Conservation (phyloP, 2,888 invertebrate genomes). For the Entomobrya multifasciata region DNA sequence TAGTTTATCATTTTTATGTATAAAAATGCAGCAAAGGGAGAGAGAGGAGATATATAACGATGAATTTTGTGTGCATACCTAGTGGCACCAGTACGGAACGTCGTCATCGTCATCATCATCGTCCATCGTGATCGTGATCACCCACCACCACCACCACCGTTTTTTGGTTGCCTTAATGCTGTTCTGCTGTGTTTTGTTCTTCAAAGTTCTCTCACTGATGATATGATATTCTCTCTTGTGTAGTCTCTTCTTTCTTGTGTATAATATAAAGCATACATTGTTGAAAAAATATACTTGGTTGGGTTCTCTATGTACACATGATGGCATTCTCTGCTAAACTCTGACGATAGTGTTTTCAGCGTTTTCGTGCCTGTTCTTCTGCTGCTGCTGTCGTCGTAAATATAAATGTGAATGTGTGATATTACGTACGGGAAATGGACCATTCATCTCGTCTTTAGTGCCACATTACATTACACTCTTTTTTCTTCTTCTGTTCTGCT, state of each 20-base stretch:
- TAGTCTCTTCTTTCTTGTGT: conserved; percentile 2
- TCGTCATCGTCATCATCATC: conserved; percentile 42
- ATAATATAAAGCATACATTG: background rate
- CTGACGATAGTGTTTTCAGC: background rate
- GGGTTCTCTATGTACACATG: background rate
- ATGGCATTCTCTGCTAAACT: conserved; percentile 3
- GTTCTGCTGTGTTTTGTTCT: conserved; percentile 38
- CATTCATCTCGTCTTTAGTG: conserved; percentile 67
- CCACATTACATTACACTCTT: conserved; percentile 44
- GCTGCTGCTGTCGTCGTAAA: conserved; percentile 45
- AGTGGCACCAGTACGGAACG: conserved; percentile 61
- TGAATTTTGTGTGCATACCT: conserved; percentile 11
- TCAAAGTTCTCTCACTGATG: conserved; percentile 1
- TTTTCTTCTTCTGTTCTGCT: conserved; percentile 34
- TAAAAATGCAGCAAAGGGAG: background rate
- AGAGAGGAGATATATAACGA: background rate
- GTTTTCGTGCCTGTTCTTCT: background rate
- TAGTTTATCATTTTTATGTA: no score
- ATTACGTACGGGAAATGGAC: conserved; percentile 70
- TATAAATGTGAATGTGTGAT: conserved; percentile 68
- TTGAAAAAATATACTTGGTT: no score
- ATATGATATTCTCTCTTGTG: conserved; percentile 2
- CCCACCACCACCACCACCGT: background rate
- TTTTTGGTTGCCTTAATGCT: conserved; percentile 42
- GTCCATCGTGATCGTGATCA: conserved; percentile 9